phyloP scores from a whole-genome alignment of 2,888 invertebrate genomes.

The Callimorpha dominula region DNA sequence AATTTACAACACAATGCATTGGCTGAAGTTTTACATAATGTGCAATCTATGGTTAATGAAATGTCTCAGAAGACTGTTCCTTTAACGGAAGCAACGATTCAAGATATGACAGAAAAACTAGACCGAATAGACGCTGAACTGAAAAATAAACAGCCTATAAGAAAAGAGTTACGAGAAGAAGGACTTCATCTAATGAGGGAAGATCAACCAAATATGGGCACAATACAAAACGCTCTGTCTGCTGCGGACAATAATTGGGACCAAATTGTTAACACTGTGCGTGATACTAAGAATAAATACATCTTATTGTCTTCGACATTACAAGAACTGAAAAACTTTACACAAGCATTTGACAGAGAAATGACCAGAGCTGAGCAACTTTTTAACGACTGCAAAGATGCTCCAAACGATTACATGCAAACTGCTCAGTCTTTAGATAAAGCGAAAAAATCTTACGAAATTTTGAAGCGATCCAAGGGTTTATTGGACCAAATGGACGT shows the following conservation, averaged over 20 bases:
- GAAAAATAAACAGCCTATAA: slow-evolving; percentile 87
- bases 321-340: slow-evolving; percentile 91
- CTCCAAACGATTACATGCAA: slow-evolving; percentile 91
- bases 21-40: slow-evolving; percentile 88
- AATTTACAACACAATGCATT: slow-evolving; percentile 90
- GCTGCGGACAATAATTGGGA: slow-evolving; percentile 94
- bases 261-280: slow-evolving; percentile 90
- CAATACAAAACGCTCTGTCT: slow-evolving; percentile 92
- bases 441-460: slow-evolving; percentile 91
- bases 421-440: slow-evolving; percentile 91
- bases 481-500: slow-evolving; percentile 92
- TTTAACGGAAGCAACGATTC: slow-evolving; percentile 79
- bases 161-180: slow-evolving; percentile 92
- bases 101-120: slow-evolving; percentile 82
- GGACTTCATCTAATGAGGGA: slow-evolving; percentile 93
- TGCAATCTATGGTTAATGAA: slow-evolving; percentile 86
- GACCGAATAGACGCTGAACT: slow-evolving; percentile 86
- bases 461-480: slow-evolving; percentile 91
- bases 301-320: slow-evolving; percentile 90
- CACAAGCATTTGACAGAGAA: slow-evolving; percentile 89
- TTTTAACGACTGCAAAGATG: slow-evolving; percentile 88
- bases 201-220: slow-evolving; percentile 92
- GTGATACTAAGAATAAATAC: slow-evolving; percentile 91
- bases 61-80: slow-evolving; percentile 84
- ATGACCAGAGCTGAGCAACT: slow-evolving; percentile 90